Conservation (phyloP, 2,113 vertebrate genomes). For the Grammomys dolichurus region DNA sequence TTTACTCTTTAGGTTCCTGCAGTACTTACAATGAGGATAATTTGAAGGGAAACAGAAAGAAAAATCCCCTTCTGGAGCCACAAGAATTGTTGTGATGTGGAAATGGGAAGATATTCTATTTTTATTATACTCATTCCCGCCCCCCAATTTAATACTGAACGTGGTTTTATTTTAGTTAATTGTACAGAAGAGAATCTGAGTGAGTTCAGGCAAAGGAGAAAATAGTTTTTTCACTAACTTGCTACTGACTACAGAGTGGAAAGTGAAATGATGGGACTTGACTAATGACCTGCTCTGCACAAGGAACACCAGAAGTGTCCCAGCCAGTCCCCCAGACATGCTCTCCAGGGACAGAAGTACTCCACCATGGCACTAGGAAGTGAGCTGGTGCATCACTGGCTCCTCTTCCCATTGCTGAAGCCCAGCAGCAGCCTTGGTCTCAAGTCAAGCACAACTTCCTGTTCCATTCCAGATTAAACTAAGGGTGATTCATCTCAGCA, state of each 20-base stretch:
- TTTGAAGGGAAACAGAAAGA: slow-evolving; percentile 29
- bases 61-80: slow-evolving; percentile 35
- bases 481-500: fast-evolving
- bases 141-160: slow-evolving; percentile 42
- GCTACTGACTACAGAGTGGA: fast-evolving
- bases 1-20: not conserved
- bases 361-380: fast-evolving
- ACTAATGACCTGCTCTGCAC: too few species aligned
- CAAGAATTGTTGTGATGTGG: not conserved
- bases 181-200: not conserved
- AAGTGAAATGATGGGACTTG: fast-evolving
- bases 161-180: slow-evolving; percentile 66
- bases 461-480: not conserved
- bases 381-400: fast-evolving
- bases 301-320: fast-evolving
- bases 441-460: not conserved
- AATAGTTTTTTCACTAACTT: not conserved
- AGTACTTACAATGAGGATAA: slow-evolving; percentile 31
- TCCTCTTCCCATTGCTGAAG: too few species aligned
- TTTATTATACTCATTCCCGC: slow-evolving; percentile 63
- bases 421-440: not conserved
- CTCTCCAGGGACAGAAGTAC: not conserved
- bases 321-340: not conserved
- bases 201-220: not conserved
- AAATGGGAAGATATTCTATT: slow-evolving; percentile 56